These are phyloP conservation scores for Eubucco bourcierii DNA, from an alignment of 2,113 vertebrate genomes.

Conservation along the genomic window DNA sequence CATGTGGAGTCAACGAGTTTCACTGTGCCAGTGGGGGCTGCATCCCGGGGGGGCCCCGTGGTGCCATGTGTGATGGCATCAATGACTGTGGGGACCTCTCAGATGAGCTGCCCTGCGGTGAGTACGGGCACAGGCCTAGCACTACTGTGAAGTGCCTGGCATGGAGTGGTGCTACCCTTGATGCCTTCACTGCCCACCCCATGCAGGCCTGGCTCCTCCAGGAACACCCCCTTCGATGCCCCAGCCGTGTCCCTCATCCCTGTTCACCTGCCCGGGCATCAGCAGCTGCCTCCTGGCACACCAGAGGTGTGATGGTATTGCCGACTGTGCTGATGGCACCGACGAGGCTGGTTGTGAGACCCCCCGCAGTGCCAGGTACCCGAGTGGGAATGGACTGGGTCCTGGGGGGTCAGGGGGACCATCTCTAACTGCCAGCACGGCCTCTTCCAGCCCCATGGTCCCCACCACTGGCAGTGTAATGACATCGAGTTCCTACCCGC, in stretches of 20 bases:
- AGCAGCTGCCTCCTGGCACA: background rate
- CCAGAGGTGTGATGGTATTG: conserved; percentile 59
- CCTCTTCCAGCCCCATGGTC: background rate
- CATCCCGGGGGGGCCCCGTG: conserved; percentile 68
- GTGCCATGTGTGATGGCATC: conserved; percentile 76
- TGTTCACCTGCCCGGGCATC: background rate
- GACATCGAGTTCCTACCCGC: background rate
- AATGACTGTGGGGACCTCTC: conserved; percentile 82
- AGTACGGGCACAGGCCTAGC: background rate
- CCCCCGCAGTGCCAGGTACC: conserved; percentile 35
- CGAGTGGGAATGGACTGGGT: background rate
- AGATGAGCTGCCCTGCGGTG: conserved; percentile 79
- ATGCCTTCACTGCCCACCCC: background rate
- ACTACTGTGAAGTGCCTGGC: background rate
- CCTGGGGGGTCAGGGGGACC: no score
- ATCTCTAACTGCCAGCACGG: background rate
- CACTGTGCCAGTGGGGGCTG: conserved; percentile 77
- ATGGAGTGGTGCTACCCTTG: background rate
- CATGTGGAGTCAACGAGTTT: conserved; percentile 73
- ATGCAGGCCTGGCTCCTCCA: background rate
- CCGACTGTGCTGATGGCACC: conserved; percentile 75
- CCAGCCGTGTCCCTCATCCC: conserved; percentile 6
- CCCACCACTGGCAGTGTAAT: background rate
- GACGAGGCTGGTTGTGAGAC: conserved; percentile 77
- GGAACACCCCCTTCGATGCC: background rate